Evolutionary conservation across 2,113 vertebrate species (phyloP).

Genomic region (Sminthopsis crassicaudata): DNA sequence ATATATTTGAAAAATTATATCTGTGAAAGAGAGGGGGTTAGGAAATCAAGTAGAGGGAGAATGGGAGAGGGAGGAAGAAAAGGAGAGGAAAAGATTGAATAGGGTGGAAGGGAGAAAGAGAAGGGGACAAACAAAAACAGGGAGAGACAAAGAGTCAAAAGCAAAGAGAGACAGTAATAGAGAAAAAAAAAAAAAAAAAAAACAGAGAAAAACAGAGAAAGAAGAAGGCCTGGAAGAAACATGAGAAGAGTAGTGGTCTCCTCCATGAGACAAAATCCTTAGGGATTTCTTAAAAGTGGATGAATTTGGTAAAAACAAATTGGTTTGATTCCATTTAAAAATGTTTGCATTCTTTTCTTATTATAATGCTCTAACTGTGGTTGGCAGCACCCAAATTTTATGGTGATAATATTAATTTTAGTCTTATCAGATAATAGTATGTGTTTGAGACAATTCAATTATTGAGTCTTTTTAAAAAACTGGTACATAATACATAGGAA

Average conservation of each 20-base stretch:
- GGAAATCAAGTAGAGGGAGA: not conserved
- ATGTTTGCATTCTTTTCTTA: not conserved
- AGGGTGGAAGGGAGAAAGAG: not conserved
- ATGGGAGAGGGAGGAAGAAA: not conserved
- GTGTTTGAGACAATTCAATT: not conserved
- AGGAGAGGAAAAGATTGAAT: not conserved
- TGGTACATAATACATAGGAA: conserved; percentile 12
- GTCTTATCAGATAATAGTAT: not conserved
- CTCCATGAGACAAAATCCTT: conserved; percentile 28
- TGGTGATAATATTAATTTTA: not conserved
- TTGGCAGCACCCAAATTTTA: not conserved
- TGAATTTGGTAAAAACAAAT: not conserved
- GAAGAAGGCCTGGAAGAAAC: not conserved
- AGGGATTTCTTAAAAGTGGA: not conserved
- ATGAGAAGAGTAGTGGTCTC: not conserved
- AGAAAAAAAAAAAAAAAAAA: too few species aligned
- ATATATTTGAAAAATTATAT: conserved; percentile 62
- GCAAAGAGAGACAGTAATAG: too few species aligned
- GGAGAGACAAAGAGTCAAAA: not conserved
- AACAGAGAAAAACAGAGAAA: not conserved
- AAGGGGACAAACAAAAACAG: not conserved
- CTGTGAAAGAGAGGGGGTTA: conserved; percentile 32
- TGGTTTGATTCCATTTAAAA: not conserved
- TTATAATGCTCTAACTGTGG: not conserved
- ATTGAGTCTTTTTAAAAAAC: not conserved